Evolutionary conservation across 2,113 vertebrate species (phyloP).

Genomic region (cat (Felis catus)): DNA sequence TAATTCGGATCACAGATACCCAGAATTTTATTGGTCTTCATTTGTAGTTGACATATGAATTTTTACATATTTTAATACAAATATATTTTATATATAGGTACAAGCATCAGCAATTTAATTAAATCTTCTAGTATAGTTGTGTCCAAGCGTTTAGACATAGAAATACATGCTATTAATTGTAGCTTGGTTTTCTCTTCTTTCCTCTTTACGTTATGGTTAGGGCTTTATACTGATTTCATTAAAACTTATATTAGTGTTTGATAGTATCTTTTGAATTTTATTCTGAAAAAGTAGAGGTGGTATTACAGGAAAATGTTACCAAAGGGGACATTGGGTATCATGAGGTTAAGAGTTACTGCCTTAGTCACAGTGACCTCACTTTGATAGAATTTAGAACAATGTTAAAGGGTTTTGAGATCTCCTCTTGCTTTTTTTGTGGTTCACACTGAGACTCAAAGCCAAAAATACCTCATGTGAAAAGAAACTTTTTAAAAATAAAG

Average conservation of each 20-base stretch:
- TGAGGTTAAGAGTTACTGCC: background rate
- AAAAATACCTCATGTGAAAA: background rate
- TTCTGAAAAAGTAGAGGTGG: background rate
- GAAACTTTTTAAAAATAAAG: background rate
- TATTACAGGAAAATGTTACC: background rate
- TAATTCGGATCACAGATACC: background rate
- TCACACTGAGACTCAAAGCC: background rate
- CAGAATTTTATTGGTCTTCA: background rate
- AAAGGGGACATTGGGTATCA: background rate
- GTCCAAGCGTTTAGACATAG: background rate
- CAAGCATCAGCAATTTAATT: background rate
- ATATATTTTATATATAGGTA: background rate
- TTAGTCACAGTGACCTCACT: background rate
- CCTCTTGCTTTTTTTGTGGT: background rate
- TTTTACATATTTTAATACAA: background rate
- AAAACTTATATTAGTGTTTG: background rate
- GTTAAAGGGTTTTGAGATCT: background rate
- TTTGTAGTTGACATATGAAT: background rate
- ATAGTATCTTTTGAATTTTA: background rate
- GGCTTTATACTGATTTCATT: background rate
- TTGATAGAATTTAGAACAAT: background rate
- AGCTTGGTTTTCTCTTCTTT: background rate
- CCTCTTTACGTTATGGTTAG: background rate
- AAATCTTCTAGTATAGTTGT: background rate
- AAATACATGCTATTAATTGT: background rate